phyloP scores from a whole-genome alignment of 2,113 vertebrate species.

The Platysternon megacephalum region DNA sequence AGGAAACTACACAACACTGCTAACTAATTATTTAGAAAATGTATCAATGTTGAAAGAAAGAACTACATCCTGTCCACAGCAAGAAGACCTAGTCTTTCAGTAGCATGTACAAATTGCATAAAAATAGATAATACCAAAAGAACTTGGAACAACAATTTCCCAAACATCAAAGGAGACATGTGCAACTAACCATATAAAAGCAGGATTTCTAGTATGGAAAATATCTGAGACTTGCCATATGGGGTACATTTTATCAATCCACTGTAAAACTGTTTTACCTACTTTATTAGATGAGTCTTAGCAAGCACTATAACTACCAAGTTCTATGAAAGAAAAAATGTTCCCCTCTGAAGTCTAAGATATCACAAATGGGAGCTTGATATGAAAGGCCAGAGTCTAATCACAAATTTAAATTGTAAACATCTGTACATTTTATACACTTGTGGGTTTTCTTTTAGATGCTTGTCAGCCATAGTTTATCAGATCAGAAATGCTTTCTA shows the following conservation, averaged over 20 bases:
- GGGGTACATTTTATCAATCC: fast-evolving
- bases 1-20: not conserved
- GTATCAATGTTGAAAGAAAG: not conserved
- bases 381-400: not conserved
- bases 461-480: not conserved
- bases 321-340: not conserved
- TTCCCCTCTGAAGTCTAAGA: not conserved
- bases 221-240: not conserved
- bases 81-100: not conserved
- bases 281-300: not conserved
- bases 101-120: fast-evolving
- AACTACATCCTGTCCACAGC: fast-evolving
- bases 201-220: not conserved
- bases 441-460: not conserved
- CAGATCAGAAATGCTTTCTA: not conserved
- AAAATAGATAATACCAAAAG: not conserved
- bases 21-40: not conserved
- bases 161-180: not conserved
- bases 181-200: not conserved
- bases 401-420: not conserved
- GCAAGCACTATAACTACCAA: not conserved
- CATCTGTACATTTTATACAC: not conserved
- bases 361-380: not conserved
- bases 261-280: not conserved
- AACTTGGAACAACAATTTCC: not conserved